Conservation (phyloP, 2,113 vertebrate species). For the Dicaeum eximium region DNA sequence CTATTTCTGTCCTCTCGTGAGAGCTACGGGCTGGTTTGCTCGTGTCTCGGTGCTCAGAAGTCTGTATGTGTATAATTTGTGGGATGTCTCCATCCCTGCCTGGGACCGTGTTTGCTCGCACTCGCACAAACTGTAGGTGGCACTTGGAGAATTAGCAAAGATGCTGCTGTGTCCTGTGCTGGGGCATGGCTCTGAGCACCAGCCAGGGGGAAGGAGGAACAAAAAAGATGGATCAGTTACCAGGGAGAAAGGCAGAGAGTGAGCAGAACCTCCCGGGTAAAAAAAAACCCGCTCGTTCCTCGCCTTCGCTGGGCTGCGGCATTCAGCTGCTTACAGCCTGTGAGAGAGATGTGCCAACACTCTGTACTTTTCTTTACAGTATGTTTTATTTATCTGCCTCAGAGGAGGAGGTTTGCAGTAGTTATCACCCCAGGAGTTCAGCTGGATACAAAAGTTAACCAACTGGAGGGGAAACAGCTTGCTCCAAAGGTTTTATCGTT, state of each 20-base stretch:
- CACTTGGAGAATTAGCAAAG: constrained; percentile 51
- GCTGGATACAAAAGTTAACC: background rate
- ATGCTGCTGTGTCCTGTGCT: background rate
- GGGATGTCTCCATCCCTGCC: background rate
- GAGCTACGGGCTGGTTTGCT: background rate
- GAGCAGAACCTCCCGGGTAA: background rate
- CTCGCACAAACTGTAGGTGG: constrained; percentile 40
- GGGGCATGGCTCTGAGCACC: background rate
- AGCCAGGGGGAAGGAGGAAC: background rate
- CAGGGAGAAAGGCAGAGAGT: background rate
- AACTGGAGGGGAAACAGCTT: background rate
- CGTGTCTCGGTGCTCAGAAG: background rate
- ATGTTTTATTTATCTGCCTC: constrained; percentile 28
- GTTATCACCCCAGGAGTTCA: constrained; percentile 7
- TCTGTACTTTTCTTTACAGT: background rate
- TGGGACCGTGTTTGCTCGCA: background rate
- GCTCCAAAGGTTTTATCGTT: background rate
- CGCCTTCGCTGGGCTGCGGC: rapidly evolving
- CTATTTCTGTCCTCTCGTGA: background rate
- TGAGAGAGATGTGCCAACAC: background rate
- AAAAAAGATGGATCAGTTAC: background rate
- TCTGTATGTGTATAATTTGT: background rate
- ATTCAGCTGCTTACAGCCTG: background rate
- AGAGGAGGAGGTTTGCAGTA: background rate
- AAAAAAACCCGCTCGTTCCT: background rate